Base-by-base conservation (phyloP, 2,888 invertebrate genomes). In the Flexamia atlantica region DNA sequence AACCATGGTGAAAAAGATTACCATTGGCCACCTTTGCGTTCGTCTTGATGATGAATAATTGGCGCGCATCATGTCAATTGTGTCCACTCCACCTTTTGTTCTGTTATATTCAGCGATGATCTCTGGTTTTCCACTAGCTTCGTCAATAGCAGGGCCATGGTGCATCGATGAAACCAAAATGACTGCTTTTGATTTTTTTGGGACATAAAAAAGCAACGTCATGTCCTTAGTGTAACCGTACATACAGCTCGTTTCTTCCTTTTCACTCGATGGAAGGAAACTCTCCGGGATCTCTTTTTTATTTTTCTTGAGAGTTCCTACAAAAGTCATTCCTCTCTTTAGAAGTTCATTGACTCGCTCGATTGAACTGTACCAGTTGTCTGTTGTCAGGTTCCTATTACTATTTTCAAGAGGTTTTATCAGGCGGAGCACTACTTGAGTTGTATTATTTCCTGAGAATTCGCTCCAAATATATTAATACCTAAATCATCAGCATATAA, bases 171-270 rank as follows among this genome's bases (percentile, higher is more conserved):
- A n/a, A n/a, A n/a, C n/a, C n/a, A n/a, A n/a, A n/a, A n/a, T n/a
- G n/a, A n/a, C n/a, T n/a, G n/a, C 81, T 28, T 81, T 68, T 32
- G 64, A 53, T 82, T 82, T 82, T 25, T 82, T 82, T 17, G 82
- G 70, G 0, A 50, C 82, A 46, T 72, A 70, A 2, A 50, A 82
- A 25, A 82, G 46, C 32, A 82, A 50, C 4, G 72, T 82, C n/a
- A 72, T 82, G 42, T 72, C 30, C 0, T 82, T 46, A 25, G 70
- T 70, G 72, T 25, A n/a, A n/a, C n/a, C n/a, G n/a, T n/a, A n/a
- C n/a, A n/a, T n/a, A n/a, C n/a, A n/a, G n/a, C n/a, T n/a, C n/a
- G 17, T 28, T 28, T 72, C 82, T 70, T 70, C 82, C 28, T 72
- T 82, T 23, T 14, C 20, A 23, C 53, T 82, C 7, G 20, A 28